Percentiles rank a stretch among this genome's conserved stretches.
Evolutionary conservation across 2,113 vertebrate species (phyloP).

Genomic region (Hyla sarda): DNA sequence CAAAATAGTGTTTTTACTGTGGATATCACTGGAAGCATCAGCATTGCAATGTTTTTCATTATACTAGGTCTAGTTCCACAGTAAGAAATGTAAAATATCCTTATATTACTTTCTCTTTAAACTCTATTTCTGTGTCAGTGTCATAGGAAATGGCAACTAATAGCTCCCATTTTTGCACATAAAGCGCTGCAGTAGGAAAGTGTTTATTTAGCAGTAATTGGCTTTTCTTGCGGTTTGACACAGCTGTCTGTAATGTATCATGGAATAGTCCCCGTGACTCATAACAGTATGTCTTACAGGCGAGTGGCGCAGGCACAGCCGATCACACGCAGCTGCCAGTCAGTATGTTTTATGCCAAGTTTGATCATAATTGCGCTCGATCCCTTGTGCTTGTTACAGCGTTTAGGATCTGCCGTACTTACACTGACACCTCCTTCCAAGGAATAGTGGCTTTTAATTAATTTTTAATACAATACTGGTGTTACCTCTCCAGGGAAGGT

Average conservation of each 20-base stretch:
- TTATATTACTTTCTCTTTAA: background rate
- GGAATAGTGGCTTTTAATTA: constrained; percentile 1
- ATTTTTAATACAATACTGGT: background rate
- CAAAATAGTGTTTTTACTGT: too few relatives aligned
- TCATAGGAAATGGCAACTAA: constrained; percentile 22
- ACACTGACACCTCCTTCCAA: background rate
- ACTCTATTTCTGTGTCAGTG: background rate
- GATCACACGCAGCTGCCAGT: background rate
- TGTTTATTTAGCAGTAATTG: constrained; percentile 51
- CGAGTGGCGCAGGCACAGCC: background rate
- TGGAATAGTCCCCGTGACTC: constrained; percentile 21
- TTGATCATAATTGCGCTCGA: constrained; percentile 35
- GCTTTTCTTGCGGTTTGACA: constrained; percentile 39
- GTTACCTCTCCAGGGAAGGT: background rate
- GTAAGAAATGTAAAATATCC: background rate
- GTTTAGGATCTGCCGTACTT: background rate
- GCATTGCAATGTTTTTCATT: too few relatives aligned
- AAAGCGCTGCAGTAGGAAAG: constrained; percentile 12
- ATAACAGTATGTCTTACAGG: background rate
- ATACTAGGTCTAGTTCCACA: background rate
- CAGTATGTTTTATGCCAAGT: constrained; percentile 25
- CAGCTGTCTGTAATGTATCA: constrained; percentile 33
- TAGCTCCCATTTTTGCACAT: background rate
- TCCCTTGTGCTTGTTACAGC: background rate
- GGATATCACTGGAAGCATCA: too few relatives aligned